These are phyloP conservation scores for Grantiella picta DNA, from an alignment of 2,113 vertebrate genomes.

Conservation along the genomic window DNA sequence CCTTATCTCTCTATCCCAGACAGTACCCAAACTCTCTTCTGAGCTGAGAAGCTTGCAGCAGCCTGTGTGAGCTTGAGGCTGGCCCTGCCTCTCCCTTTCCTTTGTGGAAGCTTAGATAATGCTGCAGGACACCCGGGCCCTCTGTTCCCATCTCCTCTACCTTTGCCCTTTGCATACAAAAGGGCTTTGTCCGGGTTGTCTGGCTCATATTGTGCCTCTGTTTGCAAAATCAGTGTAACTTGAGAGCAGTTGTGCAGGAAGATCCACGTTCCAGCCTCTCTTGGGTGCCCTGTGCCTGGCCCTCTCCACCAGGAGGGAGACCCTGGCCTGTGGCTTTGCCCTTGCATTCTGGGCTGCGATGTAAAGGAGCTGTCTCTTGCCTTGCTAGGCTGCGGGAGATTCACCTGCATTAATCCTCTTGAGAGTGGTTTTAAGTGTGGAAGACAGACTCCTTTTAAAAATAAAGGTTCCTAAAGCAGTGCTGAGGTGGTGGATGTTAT, in stretches of 20 bases:
- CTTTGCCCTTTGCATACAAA: conserved; percentile 56
- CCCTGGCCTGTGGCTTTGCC: not conserved
- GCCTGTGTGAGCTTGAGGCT: not conserved
- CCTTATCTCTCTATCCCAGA: conserved; percentile 59
- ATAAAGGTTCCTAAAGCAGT: conserved; percentile 48
- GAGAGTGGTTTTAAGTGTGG: not conserved
- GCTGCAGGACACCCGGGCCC: not conserved
- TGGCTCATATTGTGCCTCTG: conserved; percentile 52
- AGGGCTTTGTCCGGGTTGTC: conserved; percentile 45
- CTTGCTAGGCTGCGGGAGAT: not conserved
- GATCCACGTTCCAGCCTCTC: not conserved
- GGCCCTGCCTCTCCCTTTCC: not conserved
- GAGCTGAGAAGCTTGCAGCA: conserved; percentile 30
- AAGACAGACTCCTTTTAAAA: conserved; percentile 9
- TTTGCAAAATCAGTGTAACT: conserved; percentile 39
- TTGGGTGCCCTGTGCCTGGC: not conserved
- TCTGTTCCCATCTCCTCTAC: conserved; percentile 43
- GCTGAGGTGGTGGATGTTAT: not conserved
- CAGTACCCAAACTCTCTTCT: not conserved
- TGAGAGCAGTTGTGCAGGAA: not conserved
- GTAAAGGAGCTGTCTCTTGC: not conserved
- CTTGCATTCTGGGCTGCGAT: not conserved
- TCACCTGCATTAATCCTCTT: not conserved
- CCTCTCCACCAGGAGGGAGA: not conserved
- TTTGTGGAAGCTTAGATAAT: conserved; percentile 40